Evolutionary conservation across 2,797 vertebrate genomes (phyloP).

Genomic region (Amphiprion clarkii): DNA sequence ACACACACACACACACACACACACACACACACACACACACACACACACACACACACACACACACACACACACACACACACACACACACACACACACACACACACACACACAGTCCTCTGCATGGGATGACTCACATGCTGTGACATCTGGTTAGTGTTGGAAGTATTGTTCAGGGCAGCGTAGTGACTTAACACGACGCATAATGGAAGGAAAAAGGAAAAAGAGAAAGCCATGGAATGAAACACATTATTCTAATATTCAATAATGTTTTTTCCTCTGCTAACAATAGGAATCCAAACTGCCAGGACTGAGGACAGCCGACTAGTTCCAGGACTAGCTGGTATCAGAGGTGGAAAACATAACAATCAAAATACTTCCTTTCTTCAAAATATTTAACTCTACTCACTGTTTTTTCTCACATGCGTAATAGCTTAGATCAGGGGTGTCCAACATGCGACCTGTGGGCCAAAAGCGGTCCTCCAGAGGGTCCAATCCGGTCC

Average conservation of each 20-base stretch:
- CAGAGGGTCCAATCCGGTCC: no score
- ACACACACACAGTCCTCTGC: conserved; percentile 33
- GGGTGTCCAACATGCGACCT: no score
- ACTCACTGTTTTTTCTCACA: background rate
- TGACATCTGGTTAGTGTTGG: conserved; percentile 79
- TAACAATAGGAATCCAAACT: conserved; percentile 60
- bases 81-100: background rate
- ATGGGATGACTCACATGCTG: conserved; percentile 76
- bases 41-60: background rate
- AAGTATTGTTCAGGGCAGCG: conserved; percentile 70
- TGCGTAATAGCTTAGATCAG: background rate
- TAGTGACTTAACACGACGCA: conserved; percentile 58
- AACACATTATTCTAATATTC: conserved; percentile 62
- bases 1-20: background rate
- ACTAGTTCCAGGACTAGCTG: conserved; percentile 19
- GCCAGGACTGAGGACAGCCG: conserved; percentile 34
- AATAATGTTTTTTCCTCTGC: conserved; percentile 58
- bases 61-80: background rate
- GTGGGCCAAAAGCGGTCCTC: no score
- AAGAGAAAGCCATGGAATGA: conserved; percentile 69
- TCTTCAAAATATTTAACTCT: background rate
- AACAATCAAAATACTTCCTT: background rate
- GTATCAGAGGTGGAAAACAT: conserved; percentile 23
- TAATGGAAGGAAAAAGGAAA: conserved; percentile 78
- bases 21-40: background rate